Evolutionary conservation across 2,113 vertebrate species (phyloP), one percentile per base, ranked within the genome.

Genomic region (Rhombomys opimus): DNA sequence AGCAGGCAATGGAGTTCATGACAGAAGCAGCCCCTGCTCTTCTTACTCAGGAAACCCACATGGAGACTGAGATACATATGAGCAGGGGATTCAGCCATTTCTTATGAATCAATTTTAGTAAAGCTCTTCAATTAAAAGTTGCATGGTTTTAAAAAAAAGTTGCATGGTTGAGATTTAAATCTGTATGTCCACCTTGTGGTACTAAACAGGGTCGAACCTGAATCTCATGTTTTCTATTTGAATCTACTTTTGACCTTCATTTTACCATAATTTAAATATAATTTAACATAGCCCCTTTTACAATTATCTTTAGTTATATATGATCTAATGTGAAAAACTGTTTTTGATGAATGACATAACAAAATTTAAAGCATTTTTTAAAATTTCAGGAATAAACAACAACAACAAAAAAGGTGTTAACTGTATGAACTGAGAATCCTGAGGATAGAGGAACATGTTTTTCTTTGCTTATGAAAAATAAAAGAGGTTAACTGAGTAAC

Each of bases 381-480:
- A 57, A 63, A 63, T 91, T 86, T 94, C 54, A 84, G 65, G 68
- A 87, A n/a, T 32, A 97, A 32, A 59, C 23, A 35, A 46, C 2
- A 46, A 46, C 41, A 46, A 46, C 4, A 46, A 46, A 54, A 75
- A 82, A 78, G 30, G 81, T 93, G 23, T 76, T 50, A 9, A 73
- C 7, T 82, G 2, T 65, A 61, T 54, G 75, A 96, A 57, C 13
- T 73, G 2, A 81, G 96, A 67, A 77, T 52, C 27, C 10, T 96
- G n/a, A 97, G 96, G 98, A 96, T 17, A 57, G n/a, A 94, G 65
- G 65, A 97, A 95, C 46, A 96, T 75, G 95, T 52, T 96, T 97
- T 98, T 97, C 95, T 7, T 52, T 97, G 89, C 27, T n/a, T 78
- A 80, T 93, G 54, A 90, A 97, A 98, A 98, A 97, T 98, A 97